A percentile compares a stretch with the other conserved stretches of the same genome.
phyloP scores from a whole-genome alignment of 2,888 invertebrate genomes.

The Amblyteles armatorius region DNA sequence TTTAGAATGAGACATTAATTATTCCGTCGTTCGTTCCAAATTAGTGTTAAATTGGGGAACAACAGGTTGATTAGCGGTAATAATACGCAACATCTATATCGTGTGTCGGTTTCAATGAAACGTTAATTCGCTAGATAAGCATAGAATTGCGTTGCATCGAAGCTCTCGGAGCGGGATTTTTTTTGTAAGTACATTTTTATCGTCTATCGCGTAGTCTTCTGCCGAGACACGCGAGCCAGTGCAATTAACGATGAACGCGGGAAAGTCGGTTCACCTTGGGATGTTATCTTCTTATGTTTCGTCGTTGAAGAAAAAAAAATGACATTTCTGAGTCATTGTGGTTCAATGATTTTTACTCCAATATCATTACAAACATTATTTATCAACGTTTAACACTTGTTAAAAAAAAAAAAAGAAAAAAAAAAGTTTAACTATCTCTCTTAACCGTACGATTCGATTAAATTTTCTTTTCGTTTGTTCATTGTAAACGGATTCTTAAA shows the following conservation, averaged over 20 bases:
- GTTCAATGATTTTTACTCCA: conserved; percentile 51
- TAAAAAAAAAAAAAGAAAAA: not conserved
- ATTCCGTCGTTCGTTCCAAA: conserved; percentile 50
- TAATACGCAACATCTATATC: conserved; percentile 62
- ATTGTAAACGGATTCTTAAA: conserved; percentile 48
- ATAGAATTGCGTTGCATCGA: conserved; percentile 33
- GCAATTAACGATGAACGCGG: conserved; percentile 7
- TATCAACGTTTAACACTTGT: conserved; percentile 27
- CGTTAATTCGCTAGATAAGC: conserved; percentile 50
- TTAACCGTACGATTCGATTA: conserved; percentile 21
- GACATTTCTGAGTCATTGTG: not conserved
- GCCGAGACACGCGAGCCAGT: not conserved
- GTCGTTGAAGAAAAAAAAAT: conserved; percentile 13
- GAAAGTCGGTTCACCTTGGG: conserved; percentile 43
- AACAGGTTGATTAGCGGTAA: conserved; percentile 64
- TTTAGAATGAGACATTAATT: conserved; percentile 26
- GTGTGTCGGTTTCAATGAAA: conserved; percentile 60
- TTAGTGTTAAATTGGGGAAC: conserved; percentile 68
- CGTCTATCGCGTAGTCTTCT: not conserved
- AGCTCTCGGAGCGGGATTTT: not conserved
- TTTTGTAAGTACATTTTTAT: not conserved
- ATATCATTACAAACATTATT: conserved; percentile 52
- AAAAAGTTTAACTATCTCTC: conserved; percentile 44
- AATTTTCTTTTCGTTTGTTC: conserved; percentile 43
- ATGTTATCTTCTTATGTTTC: conserved; percentile 28